These are phyloP conservation scores for Diplazon laetatorius DNA, from an alignment of 2,888 invertebrate genomes.

Conservation along the genomic window DNA sequence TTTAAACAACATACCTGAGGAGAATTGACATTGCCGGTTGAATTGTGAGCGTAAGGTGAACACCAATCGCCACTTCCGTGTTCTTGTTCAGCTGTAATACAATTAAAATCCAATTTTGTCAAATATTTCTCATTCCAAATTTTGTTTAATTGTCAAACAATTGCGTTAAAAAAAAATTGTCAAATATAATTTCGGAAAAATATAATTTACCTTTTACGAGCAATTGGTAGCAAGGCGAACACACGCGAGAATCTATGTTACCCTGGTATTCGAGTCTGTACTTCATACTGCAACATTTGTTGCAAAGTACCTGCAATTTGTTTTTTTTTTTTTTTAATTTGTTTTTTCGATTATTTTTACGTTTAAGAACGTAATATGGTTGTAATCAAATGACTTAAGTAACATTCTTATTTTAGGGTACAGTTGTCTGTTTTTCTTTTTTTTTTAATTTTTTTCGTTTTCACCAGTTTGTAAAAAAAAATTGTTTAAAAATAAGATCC, in stretches of 20 bases:
- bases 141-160: too few relatives aligned
- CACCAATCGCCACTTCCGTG: constrained; percentile 77
- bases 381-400: too few relatives aligned
- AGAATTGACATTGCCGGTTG: constrained; percentile 73
- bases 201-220: constrained; percentile 83
- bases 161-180: too few relatives aligned
- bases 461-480: too few relatives aligned
- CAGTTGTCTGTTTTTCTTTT: too few relatives aligned
- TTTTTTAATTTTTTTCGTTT: too few relatives aligned
- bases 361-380: too few relatives aligned
- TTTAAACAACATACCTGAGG: constrained; percentile 75
- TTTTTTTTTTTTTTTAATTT: too few relatives aligned
- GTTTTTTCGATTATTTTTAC: too few relatives aligned
- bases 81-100: constrained; percentile 75
- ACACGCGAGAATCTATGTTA: constrained; percentile 90
- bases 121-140: constrained; percentile 5
- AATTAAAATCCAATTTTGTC: constrained; percentile 7
- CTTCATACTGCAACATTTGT: constrained; percentile 89
- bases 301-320: constrained; percentile 89
- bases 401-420: too few relatives aligned
- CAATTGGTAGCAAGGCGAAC: constrained; percentile 87
- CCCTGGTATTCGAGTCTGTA: constrained; percentile 89
- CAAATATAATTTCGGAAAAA: too few relatives aligned
- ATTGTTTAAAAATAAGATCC: too few relatives aligned
- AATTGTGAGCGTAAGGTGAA: constrained; percentile 70